Conservation (phyloP, 2,888 invertebrate genomes). For the Unio delphinus region DNA sequence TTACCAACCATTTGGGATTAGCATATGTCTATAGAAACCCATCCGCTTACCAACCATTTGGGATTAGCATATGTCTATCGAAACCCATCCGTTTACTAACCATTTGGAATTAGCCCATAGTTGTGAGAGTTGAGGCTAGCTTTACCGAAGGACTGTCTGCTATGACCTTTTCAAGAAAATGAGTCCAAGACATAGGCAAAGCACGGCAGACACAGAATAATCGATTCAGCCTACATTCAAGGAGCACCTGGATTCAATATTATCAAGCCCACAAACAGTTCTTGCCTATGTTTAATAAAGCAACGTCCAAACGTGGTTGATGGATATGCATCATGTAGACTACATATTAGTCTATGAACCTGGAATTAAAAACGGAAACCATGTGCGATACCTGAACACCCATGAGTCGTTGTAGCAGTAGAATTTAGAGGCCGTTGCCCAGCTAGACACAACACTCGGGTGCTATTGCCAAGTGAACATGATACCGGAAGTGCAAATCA, state of each 20-base stretch:
- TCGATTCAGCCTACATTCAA: constrained; percentile 12
- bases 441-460: constrained; percentile 7
- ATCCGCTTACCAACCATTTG: no score
- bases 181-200: constrained; percentile 9
- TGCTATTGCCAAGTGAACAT: neutral
- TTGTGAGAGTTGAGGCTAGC: constrained; percentile 10
- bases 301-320: constrained; percentile 12
- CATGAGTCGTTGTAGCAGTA: neutral
- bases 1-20: no score
- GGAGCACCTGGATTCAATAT: constrained; percentile 24
- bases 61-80: no score
- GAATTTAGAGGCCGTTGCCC: constrained; percentile 1
- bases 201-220: constrained; percentile 18
- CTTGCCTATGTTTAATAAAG: constrained; percentile 18
- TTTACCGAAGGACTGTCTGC: constrained; percentile 4
- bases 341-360: constrained; percentile 15
- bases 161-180: constrained; percentile 1
- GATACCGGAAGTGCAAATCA: constrained; percentile 16
- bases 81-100: no score
- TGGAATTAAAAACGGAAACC: neutral
- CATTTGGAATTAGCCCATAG: neutral
- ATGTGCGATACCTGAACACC: constrained; percentile 1
- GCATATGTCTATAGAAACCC: no score
- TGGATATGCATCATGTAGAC: constrained; percentile 12
- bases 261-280: constrained; percentile 15